Percentiles rank a stretch among this genome's conserved stretches.
phyloP scores from a whole-genome alignment of 2,797 vertebrate species.

The Lagorchestes hirsutus region DNA sequence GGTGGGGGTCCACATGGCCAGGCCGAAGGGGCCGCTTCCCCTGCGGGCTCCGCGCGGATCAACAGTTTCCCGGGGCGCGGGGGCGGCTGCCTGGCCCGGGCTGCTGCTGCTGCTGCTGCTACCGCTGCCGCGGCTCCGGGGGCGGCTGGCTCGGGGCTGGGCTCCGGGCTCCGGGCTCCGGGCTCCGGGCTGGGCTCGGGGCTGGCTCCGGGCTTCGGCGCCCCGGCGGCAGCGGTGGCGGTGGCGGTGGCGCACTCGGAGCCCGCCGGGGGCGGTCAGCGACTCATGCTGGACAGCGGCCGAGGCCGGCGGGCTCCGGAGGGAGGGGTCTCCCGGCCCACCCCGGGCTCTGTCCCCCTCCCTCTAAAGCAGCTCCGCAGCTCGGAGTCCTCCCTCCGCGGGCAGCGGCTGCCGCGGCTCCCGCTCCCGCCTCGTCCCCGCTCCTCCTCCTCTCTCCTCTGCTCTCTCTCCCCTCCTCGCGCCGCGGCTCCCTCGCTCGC shows the following conservation, averaged over 20 bases:
- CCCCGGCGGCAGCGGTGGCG: constrained; percentile 54
- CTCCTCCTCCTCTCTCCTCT: constrained; percentile 1
- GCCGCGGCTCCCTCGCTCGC: constrained; percentile 61
- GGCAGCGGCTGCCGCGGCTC: constrained; percentile 33
- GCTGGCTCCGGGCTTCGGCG: constrained; percentile 55
- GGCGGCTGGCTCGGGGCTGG: constrained; percentile 55
- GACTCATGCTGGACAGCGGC: constrained; percentile 6
- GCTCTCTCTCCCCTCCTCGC: constrained; percentile 31
- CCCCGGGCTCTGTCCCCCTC: background rate
- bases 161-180: constrained; percentile 63
- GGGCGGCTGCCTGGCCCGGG: constrained; percentile 63
- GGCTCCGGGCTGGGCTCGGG: constrained; percentile 66
- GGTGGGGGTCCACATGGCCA: constrained; percentile 93
- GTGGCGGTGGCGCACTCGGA: background rate
- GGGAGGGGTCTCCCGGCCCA: constrained; percentile 71
- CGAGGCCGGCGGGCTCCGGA: constrained; percentile 45
- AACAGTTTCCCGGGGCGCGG: constrained; percentile 10
- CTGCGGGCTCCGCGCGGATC: constrained; percentile 40
- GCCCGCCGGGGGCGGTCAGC: constrained; percentile 54
- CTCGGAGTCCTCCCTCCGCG: constrained; percentile 10
- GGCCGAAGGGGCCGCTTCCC: constrained; percentile 55
- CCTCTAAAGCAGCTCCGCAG: background rate
- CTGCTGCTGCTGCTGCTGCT: constrained; percentile 19
- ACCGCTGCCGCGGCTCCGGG: constrained; percentile 61
- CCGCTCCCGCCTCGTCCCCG: background rate